These are phyloP conservation scores for Periphyllus acericola DNA, from an alignment of 2,888 invertebrate species.

Conservation along the genomic window DNA sequence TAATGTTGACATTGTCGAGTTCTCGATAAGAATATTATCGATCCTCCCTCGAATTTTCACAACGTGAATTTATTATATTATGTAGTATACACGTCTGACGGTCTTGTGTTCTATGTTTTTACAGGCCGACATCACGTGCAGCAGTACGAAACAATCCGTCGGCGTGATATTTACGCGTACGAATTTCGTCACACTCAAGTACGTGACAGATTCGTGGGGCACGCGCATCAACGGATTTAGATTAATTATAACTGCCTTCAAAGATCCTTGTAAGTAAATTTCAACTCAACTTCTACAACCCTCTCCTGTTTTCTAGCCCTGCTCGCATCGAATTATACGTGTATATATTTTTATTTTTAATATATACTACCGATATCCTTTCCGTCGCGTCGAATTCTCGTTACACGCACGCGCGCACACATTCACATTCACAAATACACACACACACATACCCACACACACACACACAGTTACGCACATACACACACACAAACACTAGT, in stretches of 20 bases:
- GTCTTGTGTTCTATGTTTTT: slow-evolving; percentile 24
- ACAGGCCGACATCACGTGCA: slow-evolving; percentile 90
- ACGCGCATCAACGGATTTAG: slow-evolving; percentile 92
- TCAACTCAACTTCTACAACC: not conserved
- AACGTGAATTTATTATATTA: too few species aligned
- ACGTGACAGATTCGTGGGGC: slow-evolving; percentile 93
- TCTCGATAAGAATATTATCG: too few species aligned
- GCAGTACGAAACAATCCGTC: slow-evolving; percentile 88
- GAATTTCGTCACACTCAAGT: slow-evolving; percentile 93
- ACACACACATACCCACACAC: not conserved
- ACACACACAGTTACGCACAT: not conserved
- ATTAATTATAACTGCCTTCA: slow-evolving; percentile 92
- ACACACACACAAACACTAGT: not conserved
- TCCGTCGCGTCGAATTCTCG: not conserved
- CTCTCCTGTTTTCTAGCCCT: not conserved
- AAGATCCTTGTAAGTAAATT: slow-evolving; percentile 86
- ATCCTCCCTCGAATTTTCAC: too few species aligned
- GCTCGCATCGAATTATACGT: not conserved
- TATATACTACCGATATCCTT: not conserved
- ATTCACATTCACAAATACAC: not conserved
- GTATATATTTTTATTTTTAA: not conserved
- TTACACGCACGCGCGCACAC: not conserved
- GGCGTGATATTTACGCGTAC: slow-evolving; percentile 90
- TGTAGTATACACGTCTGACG: too few species aligned
- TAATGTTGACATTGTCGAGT: too few species aligned